A percentile compares a stretch with the other conserved stretches of the same genome.
Conservation (phyloP, 2,113 vertebrate genomes). For the Apodemus sylvaticus region DNA sequence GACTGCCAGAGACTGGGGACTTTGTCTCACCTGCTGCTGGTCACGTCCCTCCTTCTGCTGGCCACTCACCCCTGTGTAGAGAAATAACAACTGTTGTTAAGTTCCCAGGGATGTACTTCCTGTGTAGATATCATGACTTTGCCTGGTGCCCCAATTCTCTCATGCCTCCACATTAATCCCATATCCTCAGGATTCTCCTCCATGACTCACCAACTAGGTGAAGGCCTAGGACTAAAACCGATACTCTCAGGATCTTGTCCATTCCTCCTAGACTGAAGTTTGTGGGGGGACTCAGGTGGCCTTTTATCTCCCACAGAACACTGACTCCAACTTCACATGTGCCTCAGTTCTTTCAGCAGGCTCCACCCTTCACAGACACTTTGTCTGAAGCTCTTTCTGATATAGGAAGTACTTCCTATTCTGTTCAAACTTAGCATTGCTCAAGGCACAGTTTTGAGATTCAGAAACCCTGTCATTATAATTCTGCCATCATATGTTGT, state of each 20-base stretch:
- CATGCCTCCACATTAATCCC: not conserved
- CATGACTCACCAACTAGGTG: conserved; percentile 43
- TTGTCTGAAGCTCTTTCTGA: not conserved
- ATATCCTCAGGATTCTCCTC: not conserved
- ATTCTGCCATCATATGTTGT: too few relatives aligned
- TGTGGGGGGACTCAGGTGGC: not conserved
- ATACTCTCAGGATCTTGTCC: not conserved
- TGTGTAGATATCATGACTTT: not conserved
- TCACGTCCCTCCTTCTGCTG: conserved; percentile 32
- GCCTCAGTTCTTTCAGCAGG: not conserved
- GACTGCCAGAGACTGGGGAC: not conserved
- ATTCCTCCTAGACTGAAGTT: not conserved
- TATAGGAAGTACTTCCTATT: not conserved
- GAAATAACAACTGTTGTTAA: not conserved
- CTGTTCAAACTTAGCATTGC: not conserved
- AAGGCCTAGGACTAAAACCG: conserved; percentile 20
- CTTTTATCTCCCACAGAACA: not conserved
- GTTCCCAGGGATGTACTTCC: not conserved
- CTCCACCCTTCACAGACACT: not conserved
- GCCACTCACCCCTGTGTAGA: conserved; percentile 52
- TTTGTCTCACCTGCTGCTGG: conserved; percentile 54
- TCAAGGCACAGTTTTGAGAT: not conserved
- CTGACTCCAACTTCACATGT: not conserved
- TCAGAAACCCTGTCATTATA: not conserved
- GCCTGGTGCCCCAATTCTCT: not conserved